Base-by-base conservation (phyloP, 2,797 vertebrate genomes). In the Gymnocypris eckloni region DNA sequence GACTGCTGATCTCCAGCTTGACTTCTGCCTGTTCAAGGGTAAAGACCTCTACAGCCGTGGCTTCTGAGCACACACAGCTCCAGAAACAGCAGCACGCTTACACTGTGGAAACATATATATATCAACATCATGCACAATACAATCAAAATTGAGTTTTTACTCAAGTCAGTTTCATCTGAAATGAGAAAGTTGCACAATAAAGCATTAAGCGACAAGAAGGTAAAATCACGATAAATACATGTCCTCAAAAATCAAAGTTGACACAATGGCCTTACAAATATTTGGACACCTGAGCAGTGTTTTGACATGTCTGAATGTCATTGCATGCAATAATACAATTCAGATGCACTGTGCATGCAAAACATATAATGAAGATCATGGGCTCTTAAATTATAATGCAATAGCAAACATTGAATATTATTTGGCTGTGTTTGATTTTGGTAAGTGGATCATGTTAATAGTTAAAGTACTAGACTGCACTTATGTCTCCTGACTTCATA, bases 11-110 rank as follows among this genome's bases (percentile, higher is more conserved):
- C 95, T 94, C 92, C 93, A 92, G 93, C 92, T 91, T 92, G 88
- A 93, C 94, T 94, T 94, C 89, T 92, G 92, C 91, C 94, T 95
- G 95, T 96, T 97, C 96, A 97, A 97, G 97, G 97, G 94, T 95
- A 95, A 94, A 93, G 91, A 93, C 92, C 84, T 91, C 90, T 88
- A 90, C 67, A 52, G 15, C 64, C 7, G 4, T 8, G 28, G 20
- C 72, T 37, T 28, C 45, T 18, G 16, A 75, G 11, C 48, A 48
- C 43, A 50, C n/a, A 52, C 15, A 20, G 45, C 45, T 15, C 12
- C 16, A 33, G 2, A 45, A 48, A 10, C 6, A 20, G 6, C 22
- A 20, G 33, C 56, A 37, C 28, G 0, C 12, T 16, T 22, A 39
- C 12, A n/a, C 28, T 11, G 28, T 22, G 61, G n/a, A 50, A 50